A percentile compares a stretch with the other conserved stretches of the same genome.
phyloP scores from a whole-genome alignment of 2,888 invertebrate species.

The Thumatha senex region DNA sequence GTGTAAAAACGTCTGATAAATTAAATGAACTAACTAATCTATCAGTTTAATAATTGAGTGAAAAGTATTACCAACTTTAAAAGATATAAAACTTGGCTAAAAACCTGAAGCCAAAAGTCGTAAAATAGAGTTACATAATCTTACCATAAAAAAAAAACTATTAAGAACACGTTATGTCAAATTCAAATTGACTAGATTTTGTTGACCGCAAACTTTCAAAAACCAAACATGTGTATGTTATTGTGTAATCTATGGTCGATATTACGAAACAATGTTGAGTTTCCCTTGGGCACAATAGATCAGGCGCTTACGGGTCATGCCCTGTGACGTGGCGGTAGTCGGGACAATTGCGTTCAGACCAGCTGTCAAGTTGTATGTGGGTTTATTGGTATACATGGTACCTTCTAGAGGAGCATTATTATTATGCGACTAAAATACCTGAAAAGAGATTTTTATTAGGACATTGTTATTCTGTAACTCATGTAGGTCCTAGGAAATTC shows the following conservation, averaged over 20 bases:
- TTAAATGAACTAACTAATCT: no score
- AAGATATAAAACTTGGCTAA: no score
- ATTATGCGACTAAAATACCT: no score
- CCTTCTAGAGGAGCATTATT: not conserved
- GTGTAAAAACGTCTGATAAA: no score
- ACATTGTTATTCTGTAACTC: no score
- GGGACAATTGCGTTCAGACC: not conserved
- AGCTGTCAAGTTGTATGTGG: not conserved
- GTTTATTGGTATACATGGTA: no score
- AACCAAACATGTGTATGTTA: conserved; percentile 30
- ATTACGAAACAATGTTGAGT: conserved; percentile 32
- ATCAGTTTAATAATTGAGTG: no score
- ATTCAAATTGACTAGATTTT: not conserved
- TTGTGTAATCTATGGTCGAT: conserved; percentile 35
- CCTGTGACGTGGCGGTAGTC: not conserved
- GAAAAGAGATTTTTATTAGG: no score
- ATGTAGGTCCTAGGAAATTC: no score
- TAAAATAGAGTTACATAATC: not conserved
- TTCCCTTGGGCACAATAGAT: conserved; percentile 45
- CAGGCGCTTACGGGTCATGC: conserved; percentile 22
- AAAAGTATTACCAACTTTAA: no score
- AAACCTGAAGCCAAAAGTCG: no score
- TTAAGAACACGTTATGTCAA: not conserved
- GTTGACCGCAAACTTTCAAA: conserved; percentile 2
- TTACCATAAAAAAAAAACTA: not conserved